These are phyloP conservation scores for Benthosema pterotum DNA, from an alignment of 2,797 vertebrate genomes.

Conservation along the genomic window DNA sequence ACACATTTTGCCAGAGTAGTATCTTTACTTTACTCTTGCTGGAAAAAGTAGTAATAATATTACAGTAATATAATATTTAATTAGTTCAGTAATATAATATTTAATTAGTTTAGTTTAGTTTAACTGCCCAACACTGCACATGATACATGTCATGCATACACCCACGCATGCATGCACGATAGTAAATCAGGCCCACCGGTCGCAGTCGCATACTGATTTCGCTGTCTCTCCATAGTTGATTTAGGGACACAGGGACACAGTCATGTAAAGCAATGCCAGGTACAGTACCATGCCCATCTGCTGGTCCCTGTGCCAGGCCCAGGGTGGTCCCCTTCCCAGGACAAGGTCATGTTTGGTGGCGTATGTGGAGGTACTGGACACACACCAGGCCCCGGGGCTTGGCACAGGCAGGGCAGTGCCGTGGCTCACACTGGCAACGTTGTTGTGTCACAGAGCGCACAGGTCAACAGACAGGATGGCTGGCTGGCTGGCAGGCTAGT, in stretches of 20 bases:
- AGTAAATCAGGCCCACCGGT: too few species aligned
- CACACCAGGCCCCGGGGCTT: slow-evolving; percentile 59
- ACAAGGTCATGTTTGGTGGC: slow-evolving; percentile 78
- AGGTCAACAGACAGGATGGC: slow-evolving; percentile 34
- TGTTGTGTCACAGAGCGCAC: slow-evolving; percentile 12
- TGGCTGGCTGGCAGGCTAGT: slow-evolving; percentile 31
- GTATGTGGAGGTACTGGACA: slow-evolving; percentile 71
- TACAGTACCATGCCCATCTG: slow-evolving; percentile 83
- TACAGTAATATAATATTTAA: too few species aligned
- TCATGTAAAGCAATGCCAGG: slow-evolving; percentile 64
- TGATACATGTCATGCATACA: too few species aligned
- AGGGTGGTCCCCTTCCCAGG: slow-evolving; percentile 47
- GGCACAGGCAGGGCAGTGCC: slow-evolving; percentile 33
- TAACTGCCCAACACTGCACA: too few species aligned
- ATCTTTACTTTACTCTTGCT: too few species aligned
- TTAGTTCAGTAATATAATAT: too few species aligned
- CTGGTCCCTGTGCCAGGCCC: slow-evolving; percentile 57
- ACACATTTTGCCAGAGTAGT: too few species aligned
- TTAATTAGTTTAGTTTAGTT: too few species aligned
- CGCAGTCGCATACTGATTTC: too few species aligned
- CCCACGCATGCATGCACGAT: too few species aligned
- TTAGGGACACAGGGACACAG: slow-evolving; percentile 35
- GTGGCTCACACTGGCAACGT: slow-evolving; percentile 43
- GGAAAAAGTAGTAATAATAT: too few species aligned
- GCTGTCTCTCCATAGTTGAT: too few species aligned